phyloP scores from a whole-genome alignment of 2,797 vertebrate species.

The Acrossocheilus wenchowensis region DNA sequence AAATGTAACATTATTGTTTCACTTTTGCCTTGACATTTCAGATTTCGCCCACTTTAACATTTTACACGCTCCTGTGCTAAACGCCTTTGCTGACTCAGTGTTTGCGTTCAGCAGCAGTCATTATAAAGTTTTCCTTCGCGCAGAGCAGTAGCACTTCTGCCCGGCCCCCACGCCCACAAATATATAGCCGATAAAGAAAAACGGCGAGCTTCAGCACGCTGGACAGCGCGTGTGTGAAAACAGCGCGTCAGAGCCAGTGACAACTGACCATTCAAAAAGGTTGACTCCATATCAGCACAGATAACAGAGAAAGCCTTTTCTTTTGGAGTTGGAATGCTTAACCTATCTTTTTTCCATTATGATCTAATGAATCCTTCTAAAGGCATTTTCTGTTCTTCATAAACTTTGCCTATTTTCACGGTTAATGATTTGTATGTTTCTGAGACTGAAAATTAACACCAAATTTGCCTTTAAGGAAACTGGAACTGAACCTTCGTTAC shows the following conservation, averaged over 20 bases:
- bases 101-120: not conserved
- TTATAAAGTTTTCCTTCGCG: not conserved
- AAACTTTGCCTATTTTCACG: not conserved
- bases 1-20: not conserved
- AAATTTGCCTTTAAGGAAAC: not conserved
- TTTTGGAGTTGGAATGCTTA: not conserved
- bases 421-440: not conserved
- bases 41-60: not conserved
- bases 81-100: not conserved
- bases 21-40: not conserved
- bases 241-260: not conserved
- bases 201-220: conserved; percentile 71
- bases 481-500: not conserved
- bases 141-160: not conserved
- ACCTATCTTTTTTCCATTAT: not conserved
- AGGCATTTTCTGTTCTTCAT: too few species aligned
- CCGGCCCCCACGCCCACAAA: not conserved
- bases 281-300: not conserved
- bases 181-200: conserved; percentile 1
- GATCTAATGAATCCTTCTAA: not conserved
- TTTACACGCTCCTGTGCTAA: not conserved
- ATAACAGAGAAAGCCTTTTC: not conserved
- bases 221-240: conserved; percentile 71
- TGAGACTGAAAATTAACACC: not conserved
- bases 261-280: not conserved